Conservation (phyloP, 2,113 vertebrate genomes). For the Dipodomys ordii region DNA sequence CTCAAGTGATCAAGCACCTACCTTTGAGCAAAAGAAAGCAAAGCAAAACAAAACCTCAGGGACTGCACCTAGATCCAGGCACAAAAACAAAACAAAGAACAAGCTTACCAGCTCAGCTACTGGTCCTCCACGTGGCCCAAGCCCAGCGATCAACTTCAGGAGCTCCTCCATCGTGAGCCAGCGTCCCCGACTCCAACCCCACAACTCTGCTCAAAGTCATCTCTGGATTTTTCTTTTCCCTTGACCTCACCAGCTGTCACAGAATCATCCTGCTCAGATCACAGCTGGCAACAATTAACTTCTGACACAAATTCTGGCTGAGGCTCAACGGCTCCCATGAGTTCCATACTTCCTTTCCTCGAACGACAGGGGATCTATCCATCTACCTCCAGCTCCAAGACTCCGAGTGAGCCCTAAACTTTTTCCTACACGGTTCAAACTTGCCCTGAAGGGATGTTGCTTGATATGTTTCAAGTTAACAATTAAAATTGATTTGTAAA, state of each 20-base stretch:
- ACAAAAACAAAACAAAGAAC: not conserved
- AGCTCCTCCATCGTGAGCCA: not conserved
- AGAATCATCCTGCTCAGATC: not conserved
- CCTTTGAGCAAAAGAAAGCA: too few species aligned
- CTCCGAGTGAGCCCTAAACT: not conserved
- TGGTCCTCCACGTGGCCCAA: not conserved
- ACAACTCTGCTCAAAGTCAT: not conserved
- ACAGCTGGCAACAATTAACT: constrained; percentile 25
- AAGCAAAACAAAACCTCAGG: too few species aligned
- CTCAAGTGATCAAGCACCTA: too few species aligned
- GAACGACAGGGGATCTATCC: not conserved
- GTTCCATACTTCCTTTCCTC: not conserved
- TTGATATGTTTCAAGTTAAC: not conserved
- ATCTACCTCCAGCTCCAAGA: not conserved
- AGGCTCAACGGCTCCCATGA: not conserved
- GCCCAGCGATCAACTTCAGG: not conserved
- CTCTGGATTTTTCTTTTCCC: not conserved
- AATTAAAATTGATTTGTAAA: not conserved
- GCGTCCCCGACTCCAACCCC: not conserved
- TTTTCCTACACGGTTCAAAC: not conserved
- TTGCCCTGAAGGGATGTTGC: not conserved
- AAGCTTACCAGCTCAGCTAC: constrained; percentile 27
- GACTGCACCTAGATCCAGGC: too few species aligned
- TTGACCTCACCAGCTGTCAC: not conserved
- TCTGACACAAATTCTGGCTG: constrained; percentile 13